These are phyloP conservation scores for Drosophila athabasca DNA, from an alignment of 1,140 invertebrate genomes.

Conservation along the genomic window DNA sequence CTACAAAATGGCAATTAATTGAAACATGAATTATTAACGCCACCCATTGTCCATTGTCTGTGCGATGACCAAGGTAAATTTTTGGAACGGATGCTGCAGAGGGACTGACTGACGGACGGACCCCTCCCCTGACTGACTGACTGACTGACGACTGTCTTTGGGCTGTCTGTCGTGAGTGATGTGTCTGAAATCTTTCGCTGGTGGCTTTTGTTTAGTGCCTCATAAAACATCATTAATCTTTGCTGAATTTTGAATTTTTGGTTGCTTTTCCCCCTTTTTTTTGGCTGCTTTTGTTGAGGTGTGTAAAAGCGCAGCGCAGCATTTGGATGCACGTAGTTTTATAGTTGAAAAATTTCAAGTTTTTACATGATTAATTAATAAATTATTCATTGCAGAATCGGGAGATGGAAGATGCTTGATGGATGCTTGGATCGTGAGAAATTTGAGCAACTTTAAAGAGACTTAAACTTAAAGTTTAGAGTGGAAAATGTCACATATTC, in stretches of 20 bases:
- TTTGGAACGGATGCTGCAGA: constrained; percentile 60
- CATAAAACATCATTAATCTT: constrained; percentile 77
- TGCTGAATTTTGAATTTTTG: constrained; percentile 55
- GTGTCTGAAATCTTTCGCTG: constrained; percentile 35
- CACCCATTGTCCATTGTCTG: constrained; percentile 72
- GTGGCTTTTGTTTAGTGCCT: constrained; percentile 67
- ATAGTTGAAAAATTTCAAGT: constrained; percentile 52
- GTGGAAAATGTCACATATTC: too few relatives aligned
- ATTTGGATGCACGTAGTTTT: constrained; percentile 31
- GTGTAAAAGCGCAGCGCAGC: constrained; percentile 53
- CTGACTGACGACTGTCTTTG: constrained; percentile 20
- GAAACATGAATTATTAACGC: constrained; percentile 83
- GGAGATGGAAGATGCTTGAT: background rate
- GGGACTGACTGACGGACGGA: constrained; percentile 1
- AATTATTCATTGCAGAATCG: constrained; percentile 64
- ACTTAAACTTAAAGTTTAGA: too few relatives aligned
- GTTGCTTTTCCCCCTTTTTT: constrained; percentile 5
- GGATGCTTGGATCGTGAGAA: constrained; percentile 54
- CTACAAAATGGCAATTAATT: constrained; percentile 82
- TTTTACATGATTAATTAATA: constrained; percentile 77
- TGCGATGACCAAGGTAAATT: constrained; percentile 76
- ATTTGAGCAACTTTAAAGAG: too few relatives aligned
- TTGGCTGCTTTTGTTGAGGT: background rate
- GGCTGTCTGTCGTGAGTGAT: constrained; percentile 25
- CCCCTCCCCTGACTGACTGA: background rate